Percentiles rank a stretch among this genome's conserved stretches.
phyloP scores from a whole-genome alignment of 2,888 invertebrate genomes.

The Aphodius sticticus region DNA sequence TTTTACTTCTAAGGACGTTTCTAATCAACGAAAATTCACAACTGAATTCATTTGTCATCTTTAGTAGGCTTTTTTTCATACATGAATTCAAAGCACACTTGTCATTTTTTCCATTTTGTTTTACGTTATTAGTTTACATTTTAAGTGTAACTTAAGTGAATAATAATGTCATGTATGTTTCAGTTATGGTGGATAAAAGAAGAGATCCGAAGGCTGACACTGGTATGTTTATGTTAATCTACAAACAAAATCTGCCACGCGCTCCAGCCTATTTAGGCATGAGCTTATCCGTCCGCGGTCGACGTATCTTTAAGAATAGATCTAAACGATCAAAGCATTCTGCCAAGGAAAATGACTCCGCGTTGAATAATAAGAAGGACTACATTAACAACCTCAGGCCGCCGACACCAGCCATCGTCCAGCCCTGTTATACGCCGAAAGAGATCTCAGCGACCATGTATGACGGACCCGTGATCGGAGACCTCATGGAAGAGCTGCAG shows the following conservation, averaged over 20 bases:
- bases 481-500: constrained; percentile 72
- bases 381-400: constrained; percentile 59
- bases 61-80: too few species aligned
- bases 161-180: constrained; percentile 45
- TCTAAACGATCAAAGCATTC: constrained; percentile 44
- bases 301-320: constrained; percentile 64
- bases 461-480: constrained; percentile 73
- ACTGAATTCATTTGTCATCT: too few species aligned
- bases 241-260: constrained; percentile 78
- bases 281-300: constrained; percentile 74
- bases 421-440: constrained; percentile 36
- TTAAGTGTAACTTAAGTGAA: too few species aligned
- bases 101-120: too few species aligned
- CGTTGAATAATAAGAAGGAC: constrained; percentile 50
- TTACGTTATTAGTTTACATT: too few species aligned
- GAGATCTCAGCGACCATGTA: constrained; percentile 60
- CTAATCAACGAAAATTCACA: too few species aligned
- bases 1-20: too few species aligned
- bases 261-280: constrained; percentile 83
- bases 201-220: constrained; percentile 78
- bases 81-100: too few species aligned
- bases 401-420: constrained; percentile 52
- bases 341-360: constrained; percentile 42
- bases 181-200: constrained; percentile 81
- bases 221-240: constrained; percentile 82